Conservation (phyloP, 2,797 vertebrate species). For the Crypturellus tataupa region DNA sequence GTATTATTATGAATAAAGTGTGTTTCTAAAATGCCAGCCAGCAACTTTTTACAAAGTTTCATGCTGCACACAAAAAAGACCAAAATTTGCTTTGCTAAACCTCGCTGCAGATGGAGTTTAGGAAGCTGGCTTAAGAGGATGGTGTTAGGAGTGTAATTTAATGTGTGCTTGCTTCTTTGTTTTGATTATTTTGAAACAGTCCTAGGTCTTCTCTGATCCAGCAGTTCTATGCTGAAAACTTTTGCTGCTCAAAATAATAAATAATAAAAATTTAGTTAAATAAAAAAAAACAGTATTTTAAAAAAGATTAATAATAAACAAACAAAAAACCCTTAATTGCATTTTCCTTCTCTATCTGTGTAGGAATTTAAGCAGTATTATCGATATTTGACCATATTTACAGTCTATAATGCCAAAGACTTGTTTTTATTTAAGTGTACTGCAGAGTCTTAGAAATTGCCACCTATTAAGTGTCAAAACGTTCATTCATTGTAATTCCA, state of each 20-base stretch:
- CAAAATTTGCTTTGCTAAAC: neutral
- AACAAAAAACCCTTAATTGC: neutral
- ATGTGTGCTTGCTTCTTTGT: neutral
- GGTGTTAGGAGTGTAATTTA: neutral
- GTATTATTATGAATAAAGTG: neutral
- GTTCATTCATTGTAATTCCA: neutral
- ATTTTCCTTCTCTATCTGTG: neutral
- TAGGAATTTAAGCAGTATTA: neutral
- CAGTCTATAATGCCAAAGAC: neutral
- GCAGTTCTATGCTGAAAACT: neutral
- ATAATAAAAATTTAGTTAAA: neutral
- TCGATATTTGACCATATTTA: neutral
- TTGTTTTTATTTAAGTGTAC: neutral
- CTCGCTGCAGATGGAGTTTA: neutral
- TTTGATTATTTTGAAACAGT: fast-evolving
- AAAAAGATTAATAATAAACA: neutral
- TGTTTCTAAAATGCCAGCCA: neutral
- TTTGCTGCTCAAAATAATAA: neutral
- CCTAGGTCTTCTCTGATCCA: neutral
- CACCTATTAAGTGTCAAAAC: neutral
- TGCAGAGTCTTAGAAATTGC: neutral
- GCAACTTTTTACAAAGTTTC: neutral
- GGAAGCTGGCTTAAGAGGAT: neutral
- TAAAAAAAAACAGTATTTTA: no score
- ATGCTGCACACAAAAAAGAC: neutral